phyloP scores from a whole-genome alignment of 2,113 vertebrate species.

The Corythornis madagascariensis region DNA sequence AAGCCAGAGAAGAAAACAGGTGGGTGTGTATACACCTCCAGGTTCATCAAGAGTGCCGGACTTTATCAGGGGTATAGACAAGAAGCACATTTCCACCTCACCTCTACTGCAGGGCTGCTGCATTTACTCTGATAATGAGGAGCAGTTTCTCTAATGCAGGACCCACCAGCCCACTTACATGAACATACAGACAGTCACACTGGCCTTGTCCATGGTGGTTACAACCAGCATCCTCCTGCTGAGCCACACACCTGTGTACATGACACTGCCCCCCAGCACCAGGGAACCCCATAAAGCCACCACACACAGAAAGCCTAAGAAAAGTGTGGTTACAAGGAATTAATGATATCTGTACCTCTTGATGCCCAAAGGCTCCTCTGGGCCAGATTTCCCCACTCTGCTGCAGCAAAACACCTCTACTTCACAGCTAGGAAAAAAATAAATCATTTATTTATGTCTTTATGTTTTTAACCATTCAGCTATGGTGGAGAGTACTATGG shows the following conservation, averaged over 20 bases:
- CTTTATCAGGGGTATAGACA: not conserved
- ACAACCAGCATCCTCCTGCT: not conserved
- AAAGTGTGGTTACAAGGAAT: not conserved
- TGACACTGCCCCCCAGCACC: rapidly evolving
- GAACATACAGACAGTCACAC: not conserved
- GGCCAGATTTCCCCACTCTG: not conserved
- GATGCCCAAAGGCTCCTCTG: not conserved
- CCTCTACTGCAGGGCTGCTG: not conserved
- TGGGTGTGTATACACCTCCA: not conserved
- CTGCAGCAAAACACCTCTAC: not conserved
- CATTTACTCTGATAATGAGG: not conserved
- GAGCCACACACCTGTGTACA: not conserved
- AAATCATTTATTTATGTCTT: not conserved
- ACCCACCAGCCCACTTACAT: not conserved
- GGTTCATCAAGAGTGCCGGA: not conserved
- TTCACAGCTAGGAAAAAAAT: not conserved
- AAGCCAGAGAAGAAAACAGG: not conserved
- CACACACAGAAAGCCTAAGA: not conserved
- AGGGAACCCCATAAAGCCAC: not conserved
- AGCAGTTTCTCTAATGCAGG: not conserved
- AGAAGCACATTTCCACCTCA: not conserved
- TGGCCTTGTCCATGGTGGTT: not conserved
- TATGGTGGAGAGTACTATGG: not conserved
- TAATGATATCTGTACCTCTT: not conserved
- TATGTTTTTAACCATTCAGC: not conserved